These are phyloP conservation scores for Sciaenops ocellatus DNA, from an alignment of 2,797 vertebrate species.

Conservation along the genomic window DNA sequence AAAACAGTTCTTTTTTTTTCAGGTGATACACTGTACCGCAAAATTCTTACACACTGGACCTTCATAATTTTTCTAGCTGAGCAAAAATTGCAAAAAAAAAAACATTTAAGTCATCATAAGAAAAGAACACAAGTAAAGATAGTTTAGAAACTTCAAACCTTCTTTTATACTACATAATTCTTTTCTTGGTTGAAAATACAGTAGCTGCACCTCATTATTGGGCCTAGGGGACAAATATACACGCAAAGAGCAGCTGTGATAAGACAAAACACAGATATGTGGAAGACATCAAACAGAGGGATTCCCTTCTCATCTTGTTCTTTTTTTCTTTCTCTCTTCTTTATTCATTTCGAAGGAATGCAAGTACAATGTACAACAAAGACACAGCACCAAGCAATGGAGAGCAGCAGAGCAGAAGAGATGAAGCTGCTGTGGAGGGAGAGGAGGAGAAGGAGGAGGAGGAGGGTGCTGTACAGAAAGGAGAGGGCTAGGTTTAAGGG, in stretches of 20 bases:
- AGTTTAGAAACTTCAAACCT: not conserved
- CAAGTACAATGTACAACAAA: constrained; percentile 94
- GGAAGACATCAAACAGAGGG: constrained; percentile 35
- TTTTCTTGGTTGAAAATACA: constrained; percentile 1
- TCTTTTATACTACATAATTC: not conserved
- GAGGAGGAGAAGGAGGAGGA: constrained; percentile 26
- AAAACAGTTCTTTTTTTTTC: too few species aligned
- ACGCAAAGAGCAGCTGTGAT: not conserved
- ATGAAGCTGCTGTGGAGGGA: constrained; percentile 57
- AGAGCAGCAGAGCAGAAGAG: constrained; percentile 79
- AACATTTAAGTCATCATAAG: not conserved
- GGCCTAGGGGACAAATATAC: not conserved
- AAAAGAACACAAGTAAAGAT: not conserved
- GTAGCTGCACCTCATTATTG: not conserved
- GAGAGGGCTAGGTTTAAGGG: constrained; percentile 47
- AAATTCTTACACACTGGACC: too few species aligned
- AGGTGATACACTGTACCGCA: too few species aligned
- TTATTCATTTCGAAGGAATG: constrained; percentile 93
- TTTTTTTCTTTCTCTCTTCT: constrained; percentile 56
- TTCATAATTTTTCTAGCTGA: not conserved
- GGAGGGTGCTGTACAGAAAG: constrained; percentile 59
- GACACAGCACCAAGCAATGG: constrained; percentile 95
- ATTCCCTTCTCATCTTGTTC: constrained; percentile 36
- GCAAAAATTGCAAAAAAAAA: not conserved
- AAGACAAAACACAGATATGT: constrained; percentile 18